phyloP scores from a whole-genome alignment of 2,113 vertebrate species.

The Aix galericulata region DNA sequence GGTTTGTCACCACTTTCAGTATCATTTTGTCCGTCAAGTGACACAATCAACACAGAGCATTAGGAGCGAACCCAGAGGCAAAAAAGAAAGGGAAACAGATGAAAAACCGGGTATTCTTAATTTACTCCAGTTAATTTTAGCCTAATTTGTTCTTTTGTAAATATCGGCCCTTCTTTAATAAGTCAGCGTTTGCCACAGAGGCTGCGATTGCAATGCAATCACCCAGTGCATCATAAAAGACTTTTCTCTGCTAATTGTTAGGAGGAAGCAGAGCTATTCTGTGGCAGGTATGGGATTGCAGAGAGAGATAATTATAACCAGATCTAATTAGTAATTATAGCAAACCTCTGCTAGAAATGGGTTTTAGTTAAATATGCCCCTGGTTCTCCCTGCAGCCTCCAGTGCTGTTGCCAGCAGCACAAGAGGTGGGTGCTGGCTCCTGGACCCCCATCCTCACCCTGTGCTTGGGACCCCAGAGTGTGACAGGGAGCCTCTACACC shows the following conservation, averaged over 20 bases:
- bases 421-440: neutral
- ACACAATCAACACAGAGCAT: neutral
- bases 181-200: slow-evolving; percentile 12
- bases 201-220: slow-evolving; percentile 56
- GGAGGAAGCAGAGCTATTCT: slow-evolving; percentile 38
- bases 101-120: neutral
- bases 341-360: slow-evolving; percentile 61
- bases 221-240: slow-evolving; percentile 46
- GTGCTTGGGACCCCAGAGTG: fast-evolving
- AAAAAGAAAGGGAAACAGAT: neutral
- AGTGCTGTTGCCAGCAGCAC: neutral
- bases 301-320: slow-evolving; percentile 74
- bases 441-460: fast-evolving
- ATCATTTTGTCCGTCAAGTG: neutral
- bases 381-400: neutral
- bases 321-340: slow-evolving; percentile 78
- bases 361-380: slow-evolving; percentile 69
- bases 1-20: neutral
- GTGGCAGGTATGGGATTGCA: slow-evolving; percentile 70
- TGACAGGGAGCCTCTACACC: fast-evolving
- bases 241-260: slow-evolving; percentile 66
- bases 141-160: slow-evolving; percentile 72
- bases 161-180: slow-evolving; percentile 64
- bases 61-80: neutral
- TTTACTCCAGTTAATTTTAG: slow-evolving; percentile 69